phyloP scores from a whole-genome alignment of 2,797 vertebrate species.

The Scyliorhinus canicula region DNA sequence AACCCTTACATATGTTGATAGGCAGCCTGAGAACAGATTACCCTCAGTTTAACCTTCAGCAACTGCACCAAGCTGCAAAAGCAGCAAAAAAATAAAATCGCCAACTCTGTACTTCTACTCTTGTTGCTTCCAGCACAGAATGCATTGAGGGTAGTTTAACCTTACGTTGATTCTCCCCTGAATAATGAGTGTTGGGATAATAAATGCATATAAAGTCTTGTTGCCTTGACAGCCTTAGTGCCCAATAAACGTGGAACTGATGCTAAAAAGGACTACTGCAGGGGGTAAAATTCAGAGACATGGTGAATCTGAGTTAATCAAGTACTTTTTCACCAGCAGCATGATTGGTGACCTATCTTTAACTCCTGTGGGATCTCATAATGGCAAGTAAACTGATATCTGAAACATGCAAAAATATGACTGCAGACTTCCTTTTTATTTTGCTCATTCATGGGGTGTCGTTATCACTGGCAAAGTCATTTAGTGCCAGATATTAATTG shows the following conservation, averaged over 20 bases:
- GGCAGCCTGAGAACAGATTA: neutral
- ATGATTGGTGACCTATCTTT: neutral
- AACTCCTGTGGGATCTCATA: no score
- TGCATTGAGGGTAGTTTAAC: slow-evolving; percentile 1
- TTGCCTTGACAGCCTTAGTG: neutral
- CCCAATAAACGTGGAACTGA: neutral
- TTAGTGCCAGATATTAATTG: neutral
- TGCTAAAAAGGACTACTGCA: neutral
- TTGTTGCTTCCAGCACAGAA: neutral
- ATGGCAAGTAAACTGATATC: neutral
- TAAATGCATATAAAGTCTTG: neutral
- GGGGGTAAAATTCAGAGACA: neutral
- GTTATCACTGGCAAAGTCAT: neutral
- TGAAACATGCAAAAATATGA: no score
- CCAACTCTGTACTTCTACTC: neutral
- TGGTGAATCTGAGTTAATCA: no score
- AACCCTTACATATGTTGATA: neutral
- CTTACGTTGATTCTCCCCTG: neutral
- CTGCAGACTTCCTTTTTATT: neutral
- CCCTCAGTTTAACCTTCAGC: slow-evolving; percentile 20
- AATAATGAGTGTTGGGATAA: neutral
- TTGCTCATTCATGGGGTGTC: neutral
- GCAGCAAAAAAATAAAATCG: neutral
- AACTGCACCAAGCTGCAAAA: neutral
- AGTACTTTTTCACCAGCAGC: neutral